A percentile compares a stretch with the other conserved stretches of the same genome.
Evolutionary conservation across 2,888 invertebrate genomes (phyloP).

Genomic region (Plagodis dolabraria): DNA sequence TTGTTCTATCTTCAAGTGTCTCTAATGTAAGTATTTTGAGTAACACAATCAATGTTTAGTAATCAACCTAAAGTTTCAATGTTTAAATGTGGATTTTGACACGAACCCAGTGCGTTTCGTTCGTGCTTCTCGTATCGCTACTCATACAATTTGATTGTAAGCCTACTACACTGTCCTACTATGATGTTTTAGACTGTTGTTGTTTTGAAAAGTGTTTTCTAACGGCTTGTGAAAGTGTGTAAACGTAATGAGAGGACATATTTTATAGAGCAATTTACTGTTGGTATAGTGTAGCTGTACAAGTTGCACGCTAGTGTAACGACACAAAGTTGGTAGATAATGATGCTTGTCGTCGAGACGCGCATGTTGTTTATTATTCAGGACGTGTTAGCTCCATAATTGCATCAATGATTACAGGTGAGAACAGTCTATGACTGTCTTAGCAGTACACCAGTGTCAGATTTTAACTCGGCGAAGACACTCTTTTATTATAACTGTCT

Average conservation of each 20-base stretch:
- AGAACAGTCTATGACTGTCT: no score
- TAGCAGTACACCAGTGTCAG: no score
- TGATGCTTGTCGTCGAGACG: slow-evolving; percentile 48
- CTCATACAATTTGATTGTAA: slow-evolving; percentile 46
- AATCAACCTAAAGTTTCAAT: slow-evolving; percentile 62
- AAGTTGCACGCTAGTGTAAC: slow-evolving; percentile 42
- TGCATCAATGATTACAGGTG: no score
- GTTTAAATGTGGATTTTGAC: slow-evolving; percentile 50
- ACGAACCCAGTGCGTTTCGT: slow-evolving; percentile 29
- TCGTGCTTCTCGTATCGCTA: slow-evolving; percentile 35
- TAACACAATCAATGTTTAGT: slow-evolving; percentile 73
- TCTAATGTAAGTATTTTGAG: slow-evolving; percentile 80
- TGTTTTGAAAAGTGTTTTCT: slow-evolving; percentile 60
- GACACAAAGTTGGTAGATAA: slow-evolving; percentile 43
- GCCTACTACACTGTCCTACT: slow-evolving; percentile 52
- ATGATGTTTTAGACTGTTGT: slow-evolving; percentile 63
- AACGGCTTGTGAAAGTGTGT: slow-evolving; percentile 52
- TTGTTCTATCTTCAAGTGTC: slow-evolving; percentile 84
- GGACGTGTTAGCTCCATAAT: background rate
- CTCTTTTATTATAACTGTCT: no score
- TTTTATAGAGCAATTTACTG: slow-evolving; percentile 51
- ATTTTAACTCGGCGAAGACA: no score
- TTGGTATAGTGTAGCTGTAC: slow-evolving; percentile 57
- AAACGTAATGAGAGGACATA: slow-evolving; percentile 45
- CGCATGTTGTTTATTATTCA: slow-evolving; percentile 7